Conservation (phyloP, 2,797 vertebrate species). For the Rallus crepitans region DNA sequence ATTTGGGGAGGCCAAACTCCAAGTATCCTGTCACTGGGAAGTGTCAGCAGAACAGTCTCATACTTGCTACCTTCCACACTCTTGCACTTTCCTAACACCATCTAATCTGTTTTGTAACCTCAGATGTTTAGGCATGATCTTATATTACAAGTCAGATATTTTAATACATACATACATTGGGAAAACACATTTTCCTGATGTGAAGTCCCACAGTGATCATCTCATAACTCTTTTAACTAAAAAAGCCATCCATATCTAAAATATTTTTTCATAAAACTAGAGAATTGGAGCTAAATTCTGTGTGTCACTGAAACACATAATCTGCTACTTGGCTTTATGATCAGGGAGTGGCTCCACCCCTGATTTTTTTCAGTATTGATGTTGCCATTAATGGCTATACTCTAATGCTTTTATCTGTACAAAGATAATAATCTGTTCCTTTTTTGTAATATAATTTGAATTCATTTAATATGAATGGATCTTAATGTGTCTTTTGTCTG, state of each 20-base stretch:
- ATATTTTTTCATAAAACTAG: not conserved
- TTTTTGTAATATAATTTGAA: not conserved
- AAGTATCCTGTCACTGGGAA: not conserved
- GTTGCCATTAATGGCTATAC: not conserved
- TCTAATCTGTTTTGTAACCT: not conserved
- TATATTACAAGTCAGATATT: not conserved
- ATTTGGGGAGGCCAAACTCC: not conserved
- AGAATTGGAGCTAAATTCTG: not conserved
- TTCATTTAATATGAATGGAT: not conserved
- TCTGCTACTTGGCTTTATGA: not conserved
- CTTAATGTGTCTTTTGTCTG: not conserved
- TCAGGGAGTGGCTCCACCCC: not conserved
- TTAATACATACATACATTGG: not conserved
- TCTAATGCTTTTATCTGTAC: not conserved
- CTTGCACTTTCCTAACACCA: not conserved
- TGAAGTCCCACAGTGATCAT: not conserved
- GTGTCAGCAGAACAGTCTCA: not conserved
- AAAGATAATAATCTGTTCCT: not conserved
- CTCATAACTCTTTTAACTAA: not conserved
- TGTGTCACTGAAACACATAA: not conserved
- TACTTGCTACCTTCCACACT: not conserved
- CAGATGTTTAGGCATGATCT: not conserved
- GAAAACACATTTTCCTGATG: not conserved
- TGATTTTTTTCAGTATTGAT: not conserved
- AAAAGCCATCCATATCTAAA: not conserved